Percentiles rank a stretch among this genome's conserved stretches.
Conservation (phyloP, 2,888 invertebrate species). For the Yponomeuta sedellus region DNA sequence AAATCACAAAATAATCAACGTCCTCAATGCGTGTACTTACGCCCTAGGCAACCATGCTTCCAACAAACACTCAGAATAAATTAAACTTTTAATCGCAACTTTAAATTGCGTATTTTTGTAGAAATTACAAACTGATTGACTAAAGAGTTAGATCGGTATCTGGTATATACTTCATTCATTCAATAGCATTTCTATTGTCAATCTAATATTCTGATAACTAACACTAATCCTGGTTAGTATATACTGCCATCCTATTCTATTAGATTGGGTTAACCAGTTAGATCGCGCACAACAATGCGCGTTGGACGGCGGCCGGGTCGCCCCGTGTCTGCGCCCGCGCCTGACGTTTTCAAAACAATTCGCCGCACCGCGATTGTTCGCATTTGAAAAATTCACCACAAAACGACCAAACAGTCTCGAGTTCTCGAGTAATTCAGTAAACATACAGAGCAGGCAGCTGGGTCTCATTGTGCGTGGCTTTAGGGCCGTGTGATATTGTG, state of each 20-base stretch:
- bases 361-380: conserved; percentile 56
- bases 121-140: no score
- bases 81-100: no score
- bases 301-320: conserved; percentile 43
- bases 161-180: no score
- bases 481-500: not conserved
- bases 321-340: conserved; percentile 24
- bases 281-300: conserved; percentile 48
- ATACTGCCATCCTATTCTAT: not conserved
- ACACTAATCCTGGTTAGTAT: no score
- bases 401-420: conserved; percentile 62
- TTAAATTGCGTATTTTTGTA: no score
- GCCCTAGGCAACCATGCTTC: no score
- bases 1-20: no score
- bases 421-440: conserved; percentile 52
- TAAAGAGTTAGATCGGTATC: no score
- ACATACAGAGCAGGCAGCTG: conserved; percentile 41
- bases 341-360: conserved; percentile 65
- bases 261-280: not conserved
- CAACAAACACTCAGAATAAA: no score
- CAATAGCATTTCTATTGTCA: no score
- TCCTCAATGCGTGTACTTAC: no score
- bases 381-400: conserved; percentile 61
- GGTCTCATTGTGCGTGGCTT: conserved; percentile 28
- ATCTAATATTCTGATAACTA: no score